Percentiles rank a stretch among this genome's conserved stretches.
These are phyloP conservation scores for Catostomus latipinnis DNA, from an alignment of 2,797 vertebrate genomes.

Conservation along the genomic window DNA sequence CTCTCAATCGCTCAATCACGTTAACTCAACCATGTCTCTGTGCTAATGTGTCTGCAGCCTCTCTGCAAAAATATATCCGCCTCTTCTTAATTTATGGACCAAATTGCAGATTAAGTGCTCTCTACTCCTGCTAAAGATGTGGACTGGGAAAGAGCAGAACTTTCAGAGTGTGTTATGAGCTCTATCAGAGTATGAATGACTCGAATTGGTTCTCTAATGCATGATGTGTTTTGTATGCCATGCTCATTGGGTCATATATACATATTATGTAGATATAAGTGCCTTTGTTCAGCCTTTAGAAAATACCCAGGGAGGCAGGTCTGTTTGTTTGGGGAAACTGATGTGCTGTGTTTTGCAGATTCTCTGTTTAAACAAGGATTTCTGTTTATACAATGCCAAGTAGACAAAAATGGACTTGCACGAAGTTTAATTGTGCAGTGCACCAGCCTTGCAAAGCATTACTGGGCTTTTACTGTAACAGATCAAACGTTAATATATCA, in stretches of 20 bases:
- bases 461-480: too few species aligned
- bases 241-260: constrained; percentile 50
- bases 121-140: background rate
- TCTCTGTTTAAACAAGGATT: constrained; percentile 69
- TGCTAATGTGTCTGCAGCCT: background rate
- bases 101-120: background rate
- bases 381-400: background rate
- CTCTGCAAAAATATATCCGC: background rate
- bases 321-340: constrained; percentile 67
- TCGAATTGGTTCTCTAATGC: constrained; percentile 35
- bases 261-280: constrained; percentile 53
- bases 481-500: too few species aligned
- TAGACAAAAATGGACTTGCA: too few species aligned
- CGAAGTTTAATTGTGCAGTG: too few species aligned
- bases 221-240: constrained; percentile 37
- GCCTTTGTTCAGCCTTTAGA: constrained; percentile 56
- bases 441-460: too few species aligned
- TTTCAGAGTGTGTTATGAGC: background rate
- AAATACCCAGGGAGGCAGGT: constrained; percentile 66
- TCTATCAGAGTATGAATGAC: constrained; percentile 14
- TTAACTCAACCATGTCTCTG: background rate
- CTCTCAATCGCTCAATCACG: background rate
- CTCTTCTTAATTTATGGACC: background rate
- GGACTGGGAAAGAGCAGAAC: background rate
- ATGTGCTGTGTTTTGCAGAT: constrained; percentile 55